phyloP scores from a whole-genome alignment of 2,888 invertebrate species.

The Drosophila silvestris region DNA sequence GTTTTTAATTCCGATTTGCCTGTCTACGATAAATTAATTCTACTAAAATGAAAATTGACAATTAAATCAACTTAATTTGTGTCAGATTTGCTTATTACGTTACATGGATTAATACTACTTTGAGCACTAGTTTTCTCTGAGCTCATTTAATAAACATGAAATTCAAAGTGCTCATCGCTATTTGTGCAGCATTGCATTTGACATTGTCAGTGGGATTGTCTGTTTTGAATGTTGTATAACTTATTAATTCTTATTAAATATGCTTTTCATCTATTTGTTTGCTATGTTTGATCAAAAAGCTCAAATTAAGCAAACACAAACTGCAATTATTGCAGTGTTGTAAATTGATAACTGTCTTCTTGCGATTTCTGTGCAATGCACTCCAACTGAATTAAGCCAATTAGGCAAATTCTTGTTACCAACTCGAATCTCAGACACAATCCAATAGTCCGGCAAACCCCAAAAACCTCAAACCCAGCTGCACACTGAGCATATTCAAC shows the following conservation, averaged over 20 bases:
- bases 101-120: neutral
- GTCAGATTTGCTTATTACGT: neutral
- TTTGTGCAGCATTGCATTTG: neutral
- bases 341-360: slow-evolving; percentile 18
- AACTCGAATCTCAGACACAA: slow-evolving; percentile 36
- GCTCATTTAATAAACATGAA: neutral
- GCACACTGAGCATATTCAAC: slow-evolving; percentile 27
- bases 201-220: neutral
- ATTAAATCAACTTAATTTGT: neutral
- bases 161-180: neutral
- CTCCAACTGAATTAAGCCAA: slow-evolving; percentile 34
- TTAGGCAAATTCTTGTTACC: slow-evolving; percentile 37
- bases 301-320: neutral
- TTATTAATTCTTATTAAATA: neutral
- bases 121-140: neutral
- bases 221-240: neutral
- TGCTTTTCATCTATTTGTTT: neutral
- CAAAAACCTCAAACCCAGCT: neutral
- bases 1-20: too few relatives aligned
- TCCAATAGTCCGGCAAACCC: slow-evolving; percentile 27
- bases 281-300: neutral
- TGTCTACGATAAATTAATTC: too few relatives aligned
- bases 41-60: neutral
- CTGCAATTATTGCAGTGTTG: slow-evolving; percentile 5
- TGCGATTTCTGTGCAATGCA: slow-evolving; percentile 5